Percentiles rank a stretch among this genome's conserved stretches.
Evolutionary conservation across 1,140 invertebrate species (phyloP).

Genomic region (Aculops lycopersici): DNA sequence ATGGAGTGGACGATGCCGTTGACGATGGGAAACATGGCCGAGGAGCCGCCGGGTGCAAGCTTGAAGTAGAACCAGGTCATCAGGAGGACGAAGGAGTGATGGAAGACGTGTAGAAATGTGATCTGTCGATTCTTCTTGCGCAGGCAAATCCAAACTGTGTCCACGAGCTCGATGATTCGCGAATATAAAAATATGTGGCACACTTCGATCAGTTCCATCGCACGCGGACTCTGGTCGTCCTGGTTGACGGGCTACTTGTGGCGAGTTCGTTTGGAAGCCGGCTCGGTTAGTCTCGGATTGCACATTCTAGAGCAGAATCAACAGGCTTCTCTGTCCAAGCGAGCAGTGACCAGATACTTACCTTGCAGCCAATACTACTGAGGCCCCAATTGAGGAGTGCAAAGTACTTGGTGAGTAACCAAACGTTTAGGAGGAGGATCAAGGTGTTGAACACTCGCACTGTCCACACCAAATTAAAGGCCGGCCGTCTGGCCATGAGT

Average conservation of each 20-base stretch:
- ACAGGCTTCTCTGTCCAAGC: no score
- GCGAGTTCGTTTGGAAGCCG: no score
- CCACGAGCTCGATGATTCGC: conserved; percentile 15
- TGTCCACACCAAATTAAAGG: not conserved
- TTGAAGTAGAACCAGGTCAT: conserved; percentile 82
- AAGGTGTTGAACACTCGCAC: not conserved
- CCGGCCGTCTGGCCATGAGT: not conserved
- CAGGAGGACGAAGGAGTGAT: conserved; percentile 17
- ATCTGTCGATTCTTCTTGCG: conserved; percentile 19
- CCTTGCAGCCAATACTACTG: not conserved
- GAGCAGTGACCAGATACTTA: no score
- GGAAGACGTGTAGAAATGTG: conserved; percentile 19
- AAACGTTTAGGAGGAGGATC: not conserved
- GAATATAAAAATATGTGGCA: conserved; percentile 2
- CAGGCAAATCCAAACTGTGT: conserved; percentile 19
- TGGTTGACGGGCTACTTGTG: not conserved
- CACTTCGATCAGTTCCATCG: not conserved
- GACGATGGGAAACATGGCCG: conserved; percentile 32
- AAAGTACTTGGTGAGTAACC: not conserved
- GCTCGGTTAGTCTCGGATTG: no score
- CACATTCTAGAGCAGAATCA: no score
- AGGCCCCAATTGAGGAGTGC: not conserved
- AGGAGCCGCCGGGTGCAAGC: conserved; percentile 70
- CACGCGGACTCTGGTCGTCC: not conserved
- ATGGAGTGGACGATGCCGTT: conserved; percentile 64